Evolutionary conservation across 2,888 invertebrate species (phyloP), one percentile per base, ranked within the genome.

Genomic region (Tetragnatha montana): DNA sequence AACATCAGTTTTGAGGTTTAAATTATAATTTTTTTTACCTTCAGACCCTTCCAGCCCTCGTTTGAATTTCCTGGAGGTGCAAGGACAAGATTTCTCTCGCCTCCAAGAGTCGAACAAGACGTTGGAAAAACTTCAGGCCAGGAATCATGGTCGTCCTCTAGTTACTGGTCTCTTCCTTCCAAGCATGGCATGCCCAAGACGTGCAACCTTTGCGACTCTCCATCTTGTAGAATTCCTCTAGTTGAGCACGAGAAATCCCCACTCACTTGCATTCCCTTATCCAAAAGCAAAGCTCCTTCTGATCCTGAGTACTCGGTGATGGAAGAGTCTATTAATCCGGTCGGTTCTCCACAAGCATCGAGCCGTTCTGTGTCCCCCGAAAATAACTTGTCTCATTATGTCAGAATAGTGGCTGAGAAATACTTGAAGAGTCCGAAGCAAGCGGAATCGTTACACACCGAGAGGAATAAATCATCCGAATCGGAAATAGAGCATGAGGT

Each of bases 61-160:
- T 82, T 68, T 60, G 79, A 21, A 51, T n/a, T n/a, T 17, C 10
- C 70, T 73, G 21, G 22, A 81, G 22, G 60, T 60, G 73, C 51
- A 22, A 35, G 73, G 8, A 10, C 17, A 78, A 22, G 10, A 10
- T 22, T 60, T 19, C 7, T 10, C 7, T 47, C 60, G 2, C 8
- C 78, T 2, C 22, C 51, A 21, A 19, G 22, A 12, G n/a, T 75
- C n/a, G 22, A 4, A 12, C 14, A n/a, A 22, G 82, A 82, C n/a
- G 8, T n/a, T 12, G 60, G 60, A 4, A 21, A 14, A 14, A 21
- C 17, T 21, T 17, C 71, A 17, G 50, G n/a, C 17, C 49, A 35
- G 3, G 73, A 74, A 73, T 51, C 83, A 19, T 89, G 89, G 89
- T 89, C 86, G 19, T 86, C 89, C 22, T 85, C 89, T 49, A 89